Percentiles rank a stretch among this genome's conserved stretches.
Evolutionary conservation across 2,888 invertebrate species (phyloP).

Genomic region (Dexiosoma caninum): DNA sequence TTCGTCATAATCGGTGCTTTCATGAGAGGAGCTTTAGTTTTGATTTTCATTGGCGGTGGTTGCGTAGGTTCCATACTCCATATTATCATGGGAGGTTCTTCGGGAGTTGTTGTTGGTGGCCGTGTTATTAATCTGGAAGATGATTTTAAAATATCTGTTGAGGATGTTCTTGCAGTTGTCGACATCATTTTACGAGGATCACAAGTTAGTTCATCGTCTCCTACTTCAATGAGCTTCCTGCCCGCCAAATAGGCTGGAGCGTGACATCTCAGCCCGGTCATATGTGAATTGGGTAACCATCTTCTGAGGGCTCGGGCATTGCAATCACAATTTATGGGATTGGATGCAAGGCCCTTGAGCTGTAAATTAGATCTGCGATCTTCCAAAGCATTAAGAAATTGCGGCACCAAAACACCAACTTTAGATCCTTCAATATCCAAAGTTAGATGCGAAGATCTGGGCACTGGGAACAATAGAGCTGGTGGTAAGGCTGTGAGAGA

Average conservation of each 20-base stretch:
- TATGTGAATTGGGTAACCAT: slow-evolving; percentile 84
- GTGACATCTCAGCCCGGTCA: slow-evolving; percentile 82
- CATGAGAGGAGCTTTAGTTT: slow-evolving; percentile 79
- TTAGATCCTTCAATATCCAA: slow-evolving; percentile 89
- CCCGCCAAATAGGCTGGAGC: slow-evolving; percentile 85
- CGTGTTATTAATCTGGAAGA: slow-evolving; percentile 77
- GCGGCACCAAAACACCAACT: slow-evolving; percentile 86
- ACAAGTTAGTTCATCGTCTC: slow-evolving; percentile 89
- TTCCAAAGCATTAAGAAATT: slow-evolving; percentile 88
- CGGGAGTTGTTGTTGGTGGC: slow-evolving; percentile 79
- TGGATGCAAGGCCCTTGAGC: slow-evolving; percentile 85
- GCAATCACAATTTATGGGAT: slow-evolving; percentile 92
- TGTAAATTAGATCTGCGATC: slow-evolving; percentile 87
- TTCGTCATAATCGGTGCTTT: slow-evolving; percentile 85
- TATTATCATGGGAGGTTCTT: slow-evolving; percentile 91
- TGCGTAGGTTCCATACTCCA: slow-evolving; percentile 90
- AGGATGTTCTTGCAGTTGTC: slow-evolving; percentile 69
- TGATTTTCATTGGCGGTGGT: slow-evolving; percentile 80
- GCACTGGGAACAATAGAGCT: slow-evolving; percentile 90
- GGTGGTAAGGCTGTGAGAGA: slow-evolving; percentile 88
- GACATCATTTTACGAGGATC: slow-evolving; percentile 81
- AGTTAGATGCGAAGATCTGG: slow-evolving; percentile 88
- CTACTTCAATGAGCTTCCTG: slow-evolving; percentile 85
- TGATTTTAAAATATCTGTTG: slow-evolving; percentile 70
- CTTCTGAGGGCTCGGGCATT: slow-evolving; percentile 87